Evolutionary conservation across 2,888 invertebrate genomes (phyloP).

Genomic region (Rhorus exstirpatorius): DNA sequence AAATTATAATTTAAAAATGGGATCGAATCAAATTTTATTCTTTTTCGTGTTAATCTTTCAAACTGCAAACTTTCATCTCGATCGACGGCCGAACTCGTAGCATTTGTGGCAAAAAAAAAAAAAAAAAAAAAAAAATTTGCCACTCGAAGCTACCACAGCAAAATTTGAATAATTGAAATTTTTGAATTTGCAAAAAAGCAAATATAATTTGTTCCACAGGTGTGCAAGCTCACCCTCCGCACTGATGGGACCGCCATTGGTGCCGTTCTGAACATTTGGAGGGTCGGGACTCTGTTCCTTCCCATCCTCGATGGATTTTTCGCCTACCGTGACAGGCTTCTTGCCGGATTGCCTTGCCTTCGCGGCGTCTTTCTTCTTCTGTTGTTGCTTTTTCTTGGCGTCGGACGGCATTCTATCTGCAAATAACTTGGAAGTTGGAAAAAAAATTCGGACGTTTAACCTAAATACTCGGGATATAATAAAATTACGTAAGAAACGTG

Average conservation of each 20-base stretch:
- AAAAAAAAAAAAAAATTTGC: too few species aligned
- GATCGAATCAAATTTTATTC: too few species aligned
- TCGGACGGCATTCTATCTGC: constrained; percentile 96
- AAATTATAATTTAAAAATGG: too few species aligned
- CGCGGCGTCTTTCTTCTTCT: constrained; percentile 98
- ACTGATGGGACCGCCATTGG: constrained; percentile 87
- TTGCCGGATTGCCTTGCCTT: constrained; percentile 89
- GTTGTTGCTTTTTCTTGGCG: constrained; percentile 98
- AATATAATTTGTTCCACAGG: background rate
- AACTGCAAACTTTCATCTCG: too few species aligned
- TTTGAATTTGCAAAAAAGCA: background rate
- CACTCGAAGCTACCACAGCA: too few species aligned
- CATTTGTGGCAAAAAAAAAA: too few species aligned
- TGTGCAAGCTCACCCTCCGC: constrained; percentile 89
- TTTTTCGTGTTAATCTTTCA: too few species aligned
- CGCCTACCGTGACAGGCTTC: constrained; percentile 76
- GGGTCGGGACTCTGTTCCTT: constrained; percentile 87
- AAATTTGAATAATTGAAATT: too few species aligned
- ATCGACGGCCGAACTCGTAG: too few species aligned
- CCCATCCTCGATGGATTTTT: constrained; percentile 86
- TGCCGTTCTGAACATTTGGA: constrained; percentile 86
- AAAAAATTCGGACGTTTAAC: constrained; percentile 40
- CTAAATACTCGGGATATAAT: constrained; percentile 11
- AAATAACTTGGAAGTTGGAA: constrained; percentile 21
- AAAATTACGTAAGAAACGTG: constrained; percentile 59